Conservation (phyloP, 30 jellyfish, hydroid and myxozoan species). For the Haliclystus octoradiatus region DNA sequence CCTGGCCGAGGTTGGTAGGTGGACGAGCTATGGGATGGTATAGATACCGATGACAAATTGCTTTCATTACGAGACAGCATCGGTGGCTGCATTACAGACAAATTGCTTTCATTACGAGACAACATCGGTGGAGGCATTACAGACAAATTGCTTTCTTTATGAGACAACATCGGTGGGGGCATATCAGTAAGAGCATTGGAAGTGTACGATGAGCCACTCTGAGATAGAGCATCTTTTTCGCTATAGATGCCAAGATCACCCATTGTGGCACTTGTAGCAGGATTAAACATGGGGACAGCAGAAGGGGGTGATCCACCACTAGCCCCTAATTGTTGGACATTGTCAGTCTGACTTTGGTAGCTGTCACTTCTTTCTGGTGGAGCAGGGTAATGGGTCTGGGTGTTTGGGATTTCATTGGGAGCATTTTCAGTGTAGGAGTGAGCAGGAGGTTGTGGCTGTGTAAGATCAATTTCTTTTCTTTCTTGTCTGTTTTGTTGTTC, state of each 20-base stretch:
- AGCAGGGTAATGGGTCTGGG: too few relatives aligned
- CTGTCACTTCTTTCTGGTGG: too few relatives aligned
- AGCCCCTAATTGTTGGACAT: too few relatives aligned
- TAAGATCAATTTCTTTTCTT: too few relatives aligned
- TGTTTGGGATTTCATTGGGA: too few relatives aligned
- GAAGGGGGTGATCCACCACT: too few relatives aligned
- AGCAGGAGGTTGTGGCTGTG: too few relatives aligned
- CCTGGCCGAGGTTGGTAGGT: background rate
- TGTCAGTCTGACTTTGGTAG: too few relatives aligned
- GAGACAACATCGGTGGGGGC: background rate
- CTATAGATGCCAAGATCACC: background rate
- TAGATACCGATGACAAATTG: background rate
- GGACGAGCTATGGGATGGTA: background rate
- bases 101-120: background rate
- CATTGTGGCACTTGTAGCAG: slow-evolving; percentile 1
- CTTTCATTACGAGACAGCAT: background rate
- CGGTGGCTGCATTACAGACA: too few relatives aligned
- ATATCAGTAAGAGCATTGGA: too few relatives aligned
- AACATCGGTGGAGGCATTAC: background rate
- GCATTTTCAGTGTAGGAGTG: too few relatives aligned
- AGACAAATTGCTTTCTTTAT: background rate
- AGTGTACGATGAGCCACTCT: background rate
- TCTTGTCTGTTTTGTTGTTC: too few relatives aligned
- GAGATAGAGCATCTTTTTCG: background rate
- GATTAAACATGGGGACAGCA: background rate